Conservation (phyloP, 1,140 invertebrate species). For the Dryas iulia region DNA sequence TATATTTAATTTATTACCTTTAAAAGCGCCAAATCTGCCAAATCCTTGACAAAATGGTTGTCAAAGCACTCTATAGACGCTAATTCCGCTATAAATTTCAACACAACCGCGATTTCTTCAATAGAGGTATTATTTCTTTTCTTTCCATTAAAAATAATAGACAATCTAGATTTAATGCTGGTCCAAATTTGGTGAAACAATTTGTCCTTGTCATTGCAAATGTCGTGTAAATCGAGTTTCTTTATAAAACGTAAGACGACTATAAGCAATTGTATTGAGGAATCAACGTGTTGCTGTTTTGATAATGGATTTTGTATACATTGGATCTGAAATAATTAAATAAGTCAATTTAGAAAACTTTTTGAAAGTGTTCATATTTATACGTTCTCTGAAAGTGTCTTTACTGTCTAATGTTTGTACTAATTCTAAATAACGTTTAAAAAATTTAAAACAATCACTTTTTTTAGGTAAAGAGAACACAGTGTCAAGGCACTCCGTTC, state of each 20-base stretch:
- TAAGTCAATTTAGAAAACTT: too few species aligned
- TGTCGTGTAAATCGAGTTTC: constrained; percentile 55
- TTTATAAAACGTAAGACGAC: constrained; percentile 56
- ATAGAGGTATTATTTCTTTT: constrained; percentile 35
- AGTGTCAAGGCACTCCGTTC: too few species aligned
- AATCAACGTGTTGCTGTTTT: constrained; percentile 51
- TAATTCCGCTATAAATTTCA: constrained; percentile 64
- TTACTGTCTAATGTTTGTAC: too few species aligned
- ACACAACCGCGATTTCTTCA: constrained; percentile 49
- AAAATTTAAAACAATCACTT: too few species aligned
- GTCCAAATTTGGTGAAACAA: constrained; percentile 58
- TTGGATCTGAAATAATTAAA: constrained; percentile 51
- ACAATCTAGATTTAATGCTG: constrained; percentile 49
- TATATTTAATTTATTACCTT: constrained; percentile 51
- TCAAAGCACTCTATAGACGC: constrained; percentile 57
- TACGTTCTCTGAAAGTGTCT: too few species aligned
- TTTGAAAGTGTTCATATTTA: too few species aligned
- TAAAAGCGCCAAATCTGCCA: constrained; percentile 45
- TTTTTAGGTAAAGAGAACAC: too few species aligned
- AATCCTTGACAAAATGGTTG: constrained; percentile 50
- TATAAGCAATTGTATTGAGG: constrained; percentile 56
- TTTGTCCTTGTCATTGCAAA: constrained; percentile 61
- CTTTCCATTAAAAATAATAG: constrained; percentile 39
- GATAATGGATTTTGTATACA: constrained; percentile 46
- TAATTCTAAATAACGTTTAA: too few species aligned